Base-by-base conservation (phyloP, 1,140 invertebrate genomes). In the Drosophila orena region DNA sequence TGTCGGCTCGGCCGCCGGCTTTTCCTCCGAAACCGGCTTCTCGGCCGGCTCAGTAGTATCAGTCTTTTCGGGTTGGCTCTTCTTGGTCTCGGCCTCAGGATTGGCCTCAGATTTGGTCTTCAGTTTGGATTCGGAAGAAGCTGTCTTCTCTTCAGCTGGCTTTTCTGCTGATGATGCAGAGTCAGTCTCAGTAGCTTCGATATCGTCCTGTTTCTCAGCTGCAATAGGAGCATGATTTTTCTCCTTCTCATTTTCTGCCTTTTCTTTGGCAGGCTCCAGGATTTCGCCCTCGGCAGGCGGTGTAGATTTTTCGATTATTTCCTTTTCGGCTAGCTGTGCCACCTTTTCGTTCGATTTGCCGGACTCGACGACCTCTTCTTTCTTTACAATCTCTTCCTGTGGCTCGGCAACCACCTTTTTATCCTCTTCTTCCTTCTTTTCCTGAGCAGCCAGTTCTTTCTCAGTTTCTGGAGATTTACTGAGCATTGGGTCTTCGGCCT, bases 11-110 rank as follows among this genome's bases (percentile, higher is more conserved):
- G 22, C 56, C n/a, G 34, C 42, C 10, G 17, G 30, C 10, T 42
- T 59, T 8, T 38, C 4, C 27, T 52, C 38, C 30, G 42, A 15
- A 40, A 12, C 12, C 35, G 70, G 53, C 44, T 59, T 35, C 20
- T 43, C 34, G 12, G 35, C 65, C 20, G 54, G n/a, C 42, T 57
- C 59, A 27, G 61, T 58, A 27, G 61, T 58, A 34, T 85, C 81
- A 85, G 77, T 85, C 81, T 85, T 85, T 55, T 85, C 73, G 22
- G 47, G 56, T 22, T 77, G 61, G 58, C 46, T 77, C 38, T 69
- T 77, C 35, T 62, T 60, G 15, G 30, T n/a, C 34, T 57, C 74
- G 40, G 49, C 56, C 24, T 79, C 77, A 10, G 38, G 34, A 42
- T 66, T 73, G 11, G 62, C 27, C 58, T 85, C 68, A 37, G 43